Evolutionary conservation across 2,888 invertebrate genomes (phyloP).

Genomic region (Xestia c-nigrum): DNA sequence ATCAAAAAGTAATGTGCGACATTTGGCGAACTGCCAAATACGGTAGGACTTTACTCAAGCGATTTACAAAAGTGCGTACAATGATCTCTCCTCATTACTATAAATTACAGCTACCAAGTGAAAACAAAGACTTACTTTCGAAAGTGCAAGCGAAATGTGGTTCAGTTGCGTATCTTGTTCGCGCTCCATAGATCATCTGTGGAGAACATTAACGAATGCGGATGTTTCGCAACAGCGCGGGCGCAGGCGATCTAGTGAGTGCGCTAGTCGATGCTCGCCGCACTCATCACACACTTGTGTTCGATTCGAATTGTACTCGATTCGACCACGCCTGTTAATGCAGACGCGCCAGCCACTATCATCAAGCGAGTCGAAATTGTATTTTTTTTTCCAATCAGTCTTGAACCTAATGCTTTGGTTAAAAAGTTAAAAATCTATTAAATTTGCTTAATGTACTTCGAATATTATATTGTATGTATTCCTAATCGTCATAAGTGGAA

Average conservation of each 20-base stretch:
- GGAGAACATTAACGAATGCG: conserved; percentile 79
- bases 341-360: too few species aligned
- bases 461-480: background rate
- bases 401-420: too few species aligned
- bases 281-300: conserved; percentile 35
- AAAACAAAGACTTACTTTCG: conserved; percentile 89
- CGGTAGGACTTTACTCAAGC: conserved; percentile 75
- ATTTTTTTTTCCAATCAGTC: too few species aligned
- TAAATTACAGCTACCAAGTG: conserved; percentile 84
- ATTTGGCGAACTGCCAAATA: conserved; percentile 80
- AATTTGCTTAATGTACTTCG: too few species aligned
- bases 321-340: conserved; percentile 15
- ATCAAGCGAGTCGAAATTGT: too few species aligned
- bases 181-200: conserved; percentile 79
- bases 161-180: conserved; percentile 72
- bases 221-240: conserved; percentile 76
- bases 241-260: conserved; percentile 34
- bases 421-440: too few species aligned
- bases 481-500: conserved; percentile 3
- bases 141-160: conserved; percentile 84
- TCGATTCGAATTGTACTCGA: conserved; percentile 35
- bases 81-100: conserved; percentile 87
- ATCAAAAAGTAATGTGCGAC: conserved; percentile 72
- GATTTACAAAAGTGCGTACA: conserved; percentile 83
- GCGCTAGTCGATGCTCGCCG: conserved; percentile 42